Evolutionary conservation across 2,113 vertebrate genomes (phyloP), one percentile per base, ranked within the genome.

Genomic region (Saguinus imperator): DNA sequence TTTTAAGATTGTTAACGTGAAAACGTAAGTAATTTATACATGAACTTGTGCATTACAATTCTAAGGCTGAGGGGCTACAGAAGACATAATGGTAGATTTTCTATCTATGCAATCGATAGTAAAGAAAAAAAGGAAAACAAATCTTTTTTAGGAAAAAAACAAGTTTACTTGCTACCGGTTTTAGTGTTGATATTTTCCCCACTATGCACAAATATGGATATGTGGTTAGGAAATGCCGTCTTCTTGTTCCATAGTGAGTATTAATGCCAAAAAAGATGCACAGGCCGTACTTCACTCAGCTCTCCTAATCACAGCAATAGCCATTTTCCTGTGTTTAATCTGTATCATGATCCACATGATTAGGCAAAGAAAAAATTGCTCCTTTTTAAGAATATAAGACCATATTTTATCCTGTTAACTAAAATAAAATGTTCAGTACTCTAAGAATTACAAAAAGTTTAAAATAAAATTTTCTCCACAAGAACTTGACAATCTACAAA

Each of bases 401-500:
- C 25, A 35, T 40, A 95, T 72, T 95, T 95, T 85, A 86, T 48
- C 25, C 43, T 96, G 14, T 58, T 89, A 84, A 91, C 8, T 72
- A 48, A 92, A 97, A 79, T 75, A 16, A 96, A 92, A 12, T 64
- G 23, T 77, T 79, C 12, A 81, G 37, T 40, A 82, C 66, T 89
- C 0, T 50, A 94, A 88, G 55, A 94, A 95, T 79, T 23, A 93
- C 45, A 72, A 94, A 68, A 89, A 58, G 21, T 91, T 87, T 87
- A 96, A 77, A 32, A 96, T 4, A 66, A 61, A 40, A 10, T 91
- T 87, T 91, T 85, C 70, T 88, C 29, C 87, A 37, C 0, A 87
- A 96, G 45, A 32, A 87, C 52, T 93, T 95, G 66, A 83, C 68
- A 97, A 83, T 70, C 64, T 86, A 93, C 17, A 45, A 85, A 55